Evolutionary conservation across 2,888 invertebrate species (phyloP), one percentile per base, ranked within the genome.

Genomic region (Spilarctia lutea): DNA sequence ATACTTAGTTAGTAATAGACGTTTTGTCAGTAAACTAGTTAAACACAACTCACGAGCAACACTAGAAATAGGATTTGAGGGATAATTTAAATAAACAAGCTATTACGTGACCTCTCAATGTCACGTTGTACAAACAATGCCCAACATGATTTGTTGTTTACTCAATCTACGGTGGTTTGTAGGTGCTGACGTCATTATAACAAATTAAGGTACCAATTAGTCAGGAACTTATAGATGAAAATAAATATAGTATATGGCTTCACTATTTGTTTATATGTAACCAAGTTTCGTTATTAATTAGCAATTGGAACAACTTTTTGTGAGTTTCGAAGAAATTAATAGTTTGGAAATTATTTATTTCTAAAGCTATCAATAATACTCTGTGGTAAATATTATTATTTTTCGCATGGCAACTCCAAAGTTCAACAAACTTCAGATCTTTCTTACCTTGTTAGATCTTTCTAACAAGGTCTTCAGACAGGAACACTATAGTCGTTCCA

Each of bases 41-140:
- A 56, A 56, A n/a, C n/a, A 3, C 52, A 24, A 52, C 52, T 7
- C 24, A 52, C 24, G 3, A 13, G 13, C 27, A 27, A 27, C 56
- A n/a, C 56, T 63, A 30, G 30, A 30, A 30, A 16, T 63, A 63
- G 16, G 10, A 60, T 3, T 18, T 30, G 6, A 63, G 7, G 27
- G 27, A 30, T 60, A 27, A 60, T 30, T 60, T 16, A 30, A 30
- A 60, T 30, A 60, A 13, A 27, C 60, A 60, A n/a, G 42, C 13
- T n/a, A 24, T 35, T 42, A 45, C 16, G 18, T 67, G 67, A 45
- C 45, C 45, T 67, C 45, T 30, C 27, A 67, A 45, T 67, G 67
- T 42, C 67, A 30, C 27, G 42, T 45, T 39, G 67, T n/a, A 35
- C 45, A 45, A 67, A 67, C 45, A 67, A 45, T 67, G 42, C 42